Evolutionary conservation across 2,113 vertebrate species (phyloP).

Genomic region (Heloderma charlesbogerti): DNA sequence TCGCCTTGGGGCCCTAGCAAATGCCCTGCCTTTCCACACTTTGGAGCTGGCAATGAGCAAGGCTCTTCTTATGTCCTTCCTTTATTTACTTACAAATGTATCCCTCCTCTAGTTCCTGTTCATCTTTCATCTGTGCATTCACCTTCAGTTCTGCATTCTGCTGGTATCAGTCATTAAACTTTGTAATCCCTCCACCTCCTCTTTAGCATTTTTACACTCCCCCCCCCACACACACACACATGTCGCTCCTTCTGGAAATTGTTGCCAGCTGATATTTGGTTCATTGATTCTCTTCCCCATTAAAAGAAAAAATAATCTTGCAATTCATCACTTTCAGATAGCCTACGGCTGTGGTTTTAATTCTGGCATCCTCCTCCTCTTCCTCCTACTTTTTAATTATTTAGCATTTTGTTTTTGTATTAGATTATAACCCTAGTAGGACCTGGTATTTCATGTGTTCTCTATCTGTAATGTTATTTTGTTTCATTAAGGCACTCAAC

Average conservation of each 20-base stretch:
- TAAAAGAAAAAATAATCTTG: neutral
- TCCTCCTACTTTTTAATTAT: neutral
- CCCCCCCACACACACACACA: no score
- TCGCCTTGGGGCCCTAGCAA: no score
- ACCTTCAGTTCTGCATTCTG: neutral
- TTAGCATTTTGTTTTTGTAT: neutral
- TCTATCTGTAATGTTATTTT: neutral
- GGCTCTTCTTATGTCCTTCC: no score
- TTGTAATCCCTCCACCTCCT: no score
- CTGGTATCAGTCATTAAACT: neutral
- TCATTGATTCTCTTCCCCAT: neutral
- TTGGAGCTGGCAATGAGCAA: no score
- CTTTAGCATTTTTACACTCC: neutral
- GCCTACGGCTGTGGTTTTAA: neutral
- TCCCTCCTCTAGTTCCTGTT: neutral
- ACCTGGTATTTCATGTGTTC: no score
- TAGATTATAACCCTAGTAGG: neutral
- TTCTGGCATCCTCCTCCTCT: neutral
- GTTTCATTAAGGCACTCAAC: neutral
- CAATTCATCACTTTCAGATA: neutral
- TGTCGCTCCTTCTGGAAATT: neutral
- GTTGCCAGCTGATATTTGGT: neutral
- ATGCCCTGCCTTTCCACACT: no score
- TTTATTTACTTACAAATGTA: neutral
- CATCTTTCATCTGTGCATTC: neutral